Evolutionary conservation across 2,888 invertebrate genomes (phyloP).

Genomic region (Augochlorella aurata): DNA sequence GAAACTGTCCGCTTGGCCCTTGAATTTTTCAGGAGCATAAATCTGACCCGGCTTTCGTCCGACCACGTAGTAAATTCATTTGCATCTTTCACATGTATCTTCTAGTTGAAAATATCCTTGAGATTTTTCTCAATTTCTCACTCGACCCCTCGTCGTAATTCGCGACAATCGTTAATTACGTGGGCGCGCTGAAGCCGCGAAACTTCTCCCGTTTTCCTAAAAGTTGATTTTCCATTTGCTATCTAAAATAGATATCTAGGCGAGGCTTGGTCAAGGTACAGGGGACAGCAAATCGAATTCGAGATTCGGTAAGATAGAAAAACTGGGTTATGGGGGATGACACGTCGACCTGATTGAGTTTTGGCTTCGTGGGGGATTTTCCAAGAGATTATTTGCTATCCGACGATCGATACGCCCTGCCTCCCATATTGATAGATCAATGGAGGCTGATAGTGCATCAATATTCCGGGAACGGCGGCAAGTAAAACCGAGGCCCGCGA

Average conservation of each 20-base stretch:
- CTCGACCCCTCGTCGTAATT: neutral
- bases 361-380: slow-evolving; percentile 1
- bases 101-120: too few species aligned
- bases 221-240: neutral
- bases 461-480: neutral
- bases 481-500: neutral
- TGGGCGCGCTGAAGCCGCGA: neutral
- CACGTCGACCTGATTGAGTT: slow-evolving; percentile 8
- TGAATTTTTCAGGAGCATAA: too few species aligned
- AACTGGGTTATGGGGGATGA: slow-evolving; percentile 8
- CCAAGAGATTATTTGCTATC: slow-evolving; percentile 9
- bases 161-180: neutral
- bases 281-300: slow-evolving; percentile 9
- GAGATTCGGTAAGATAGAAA: slow-evolving; percentile 10
- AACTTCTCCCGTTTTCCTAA: neutral
- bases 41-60: too few species aligned
- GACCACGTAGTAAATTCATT: too few species aligned
- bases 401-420: neutral
- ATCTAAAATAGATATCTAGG: neutral
- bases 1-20: too few species aligned
- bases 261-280: neutral
- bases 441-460: neutral
- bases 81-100: too few species aligned
- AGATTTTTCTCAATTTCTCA: neutral
- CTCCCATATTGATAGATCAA: neutral